phyloP scores from a whole-genome alignment of 1,140 invertebrate species.

The Drosophila serrata region DNA sequence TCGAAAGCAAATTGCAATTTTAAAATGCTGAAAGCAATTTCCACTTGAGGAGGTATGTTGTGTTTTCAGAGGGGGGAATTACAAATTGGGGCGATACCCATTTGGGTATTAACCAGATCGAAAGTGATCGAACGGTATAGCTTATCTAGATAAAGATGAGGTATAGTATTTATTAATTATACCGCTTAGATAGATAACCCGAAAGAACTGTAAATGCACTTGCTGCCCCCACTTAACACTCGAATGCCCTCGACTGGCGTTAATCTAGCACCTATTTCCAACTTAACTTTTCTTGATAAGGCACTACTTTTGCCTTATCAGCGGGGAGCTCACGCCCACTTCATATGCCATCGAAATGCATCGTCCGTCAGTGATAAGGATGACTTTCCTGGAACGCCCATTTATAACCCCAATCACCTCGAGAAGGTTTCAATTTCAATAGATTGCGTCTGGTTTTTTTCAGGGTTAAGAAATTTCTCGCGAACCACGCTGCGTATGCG shows the following conservation, averaged over 20 bases:
- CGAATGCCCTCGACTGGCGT: constrained; percentile 9
- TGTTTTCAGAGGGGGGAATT: neutral
- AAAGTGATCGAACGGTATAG: neutral
- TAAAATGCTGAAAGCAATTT: constrained; percentile 28
- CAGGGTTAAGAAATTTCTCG: constrained; percentile 6
- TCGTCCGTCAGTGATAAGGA: constrained; percentile 13
- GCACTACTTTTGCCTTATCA: constrained; percentile 13
- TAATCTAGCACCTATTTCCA: neutral
- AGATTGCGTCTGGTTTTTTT: constrained; percentile 11
- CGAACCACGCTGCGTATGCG: constrained; percentile 28
- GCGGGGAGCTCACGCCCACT: constrained; percentile 7
- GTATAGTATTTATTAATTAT: neutral
- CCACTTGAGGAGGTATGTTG: neutral
- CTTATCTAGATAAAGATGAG: neutral
- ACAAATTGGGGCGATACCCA: constrained; percentile 31
- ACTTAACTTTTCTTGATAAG: constrained; percentile 3
- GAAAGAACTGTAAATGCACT: neutral
- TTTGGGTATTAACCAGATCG: constrained; percentile 31
- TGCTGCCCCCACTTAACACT: constrained; percentile 32
- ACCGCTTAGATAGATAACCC: too few species aligned
- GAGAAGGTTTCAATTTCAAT: constrained; percentile 2
- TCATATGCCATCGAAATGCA: constrained; percentile 8
- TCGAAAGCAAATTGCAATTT: constrained; percentile 63
- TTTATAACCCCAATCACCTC: too few species aligned
- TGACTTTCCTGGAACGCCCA: constrained; percentile 20